phyloP scores from a whole-genome alignment of 2,113 vertebrate genomes.

The Gambusia holbrooki region DNA sequence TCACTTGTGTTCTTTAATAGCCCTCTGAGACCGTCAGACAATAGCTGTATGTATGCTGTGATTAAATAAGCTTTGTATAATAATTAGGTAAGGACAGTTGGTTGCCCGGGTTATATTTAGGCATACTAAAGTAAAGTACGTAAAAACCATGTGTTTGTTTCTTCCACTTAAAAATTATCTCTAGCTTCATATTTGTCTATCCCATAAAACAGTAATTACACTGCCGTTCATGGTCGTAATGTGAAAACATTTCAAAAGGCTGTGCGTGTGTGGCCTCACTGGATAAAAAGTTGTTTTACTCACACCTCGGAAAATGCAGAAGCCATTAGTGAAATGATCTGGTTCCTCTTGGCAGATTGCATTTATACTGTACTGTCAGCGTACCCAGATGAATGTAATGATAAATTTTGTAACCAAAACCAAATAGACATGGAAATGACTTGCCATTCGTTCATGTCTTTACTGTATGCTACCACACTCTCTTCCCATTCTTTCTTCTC shows the following conservation, averaged over 20 bases:
- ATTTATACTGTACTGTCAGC: background rate
- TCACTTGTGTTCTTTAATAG: too few species aligned
- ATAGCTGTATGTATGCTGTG: too few species aligned
- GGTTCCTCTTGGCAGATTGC: background rate
- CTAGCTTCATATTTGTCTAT: background rate
- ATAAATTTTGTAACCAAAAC: too few species aligned
- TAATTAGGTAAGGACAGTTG: too few species aligned
- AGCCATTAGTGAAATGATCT: background rate
- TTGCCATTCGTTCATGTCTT: too few species aligned
- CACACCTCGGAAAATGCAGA: slow-evolving; percentile 1
- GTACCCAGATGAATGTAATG: background rate
- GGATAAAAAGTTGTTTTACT: background rate
- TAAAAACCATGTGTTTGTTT: background rate
- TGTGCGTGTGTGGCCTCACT: background rate
- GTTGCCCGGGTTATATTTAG: too few species aligned
- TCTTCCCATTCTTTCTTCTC: too few species aligned
- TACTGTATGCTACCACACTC: too few species aligned
- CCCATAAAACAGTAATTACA: background rate
- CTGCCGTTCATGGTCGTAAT: background rate
- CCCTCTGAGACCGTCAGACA: too few species aligned
- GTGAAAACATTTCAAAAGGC: background rate
- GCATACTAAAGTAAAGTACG: too few species aligned
- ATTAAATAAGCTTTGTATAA: too few species aligned
- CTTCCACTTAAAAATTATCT: background rate
- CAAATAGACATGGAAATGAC: too few species aligned